phyloP scores from a whole-genome alignment of 2,797 vertebrate genomes.

The Catamblyrhynchus diadema region DNA sequence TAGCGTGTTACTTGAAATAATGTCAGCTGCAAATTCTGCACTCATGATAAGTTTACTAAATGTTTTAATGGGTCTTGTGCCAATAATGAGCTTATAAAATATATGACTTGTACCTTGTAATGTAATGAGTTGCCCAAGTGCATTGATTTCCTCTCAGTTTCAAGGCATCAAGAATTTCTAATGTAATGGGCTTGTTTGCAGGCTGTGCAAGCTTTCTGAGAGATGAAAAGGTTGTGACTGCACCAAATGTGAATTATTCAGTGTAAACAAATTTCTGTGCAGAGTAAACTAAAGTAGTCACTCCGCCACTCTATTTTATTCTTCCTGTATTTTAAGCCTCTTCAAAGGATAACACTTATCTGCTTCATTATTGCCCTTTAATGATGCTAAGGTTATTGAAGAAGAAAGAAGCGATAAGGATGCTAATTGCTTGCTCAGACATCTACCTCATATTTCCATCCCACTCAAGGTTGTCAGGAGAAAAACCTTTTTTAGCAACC shows the following conservation, averaged over 20 bases:
- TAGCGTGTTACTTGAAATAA: not conserved
- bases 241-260: not conserved
- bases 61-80: not conserved
- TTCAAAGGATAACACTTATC: slow-evolving; percentile 32
- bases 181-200: not conserved
- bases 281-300: slow-evolving; percentile 41
- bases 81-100: slow-evolving; percentile 1
- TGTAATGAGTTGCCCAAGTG: not conserved
- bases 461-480: not conserved
- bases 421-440: not conserved
- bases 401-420: slow-evolving; percentile 21
- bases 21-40: not conserved
- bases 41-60: not conserved
- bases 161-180: not conserved
- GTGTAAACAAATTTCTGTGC: slow-evolving; percentile 33
- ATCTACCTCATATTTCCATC: not conserved
- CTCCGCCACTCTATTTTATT: not conserved
- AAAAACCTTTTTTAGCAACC: not conserved
- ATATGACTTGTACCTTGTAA: not conserved
- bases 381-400: slow-evolving; percentile 18
- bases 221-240: not conserved
- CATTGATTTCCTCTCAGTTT: not conserved
- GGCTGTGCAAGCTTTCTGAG: not conserved
- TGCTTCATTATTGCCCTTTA: slow-evolving; percentile 36
- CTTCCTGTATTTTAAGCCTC: not conserved